phyloP scores from a whole-genome alignment of 2,797 vertebrate genomes.

The Tokudaia muenninki region DNA sequence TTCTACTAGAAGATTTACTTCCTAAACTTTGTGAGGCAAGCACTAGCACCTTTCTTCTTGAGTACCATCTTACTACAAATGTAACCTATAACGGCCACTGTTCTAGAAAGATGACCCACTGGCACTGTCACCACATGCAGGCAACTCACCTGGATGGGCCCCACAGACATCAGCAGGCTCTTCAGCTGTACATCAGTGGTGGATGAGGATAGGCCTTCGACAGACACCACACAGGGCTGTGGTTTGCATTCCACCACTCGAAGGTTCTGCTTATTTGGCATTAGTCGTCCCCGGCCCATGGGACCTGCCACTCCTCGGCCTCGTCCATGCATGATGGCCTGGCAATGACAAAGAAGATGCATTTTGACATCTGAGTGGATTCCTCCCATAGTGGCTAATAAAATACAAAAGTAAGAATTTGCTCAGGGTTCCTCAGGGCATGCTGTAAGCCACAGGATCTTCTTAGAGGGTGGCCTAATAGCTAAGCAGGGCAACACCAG shows the following conservation, averaged over 20 bases:
- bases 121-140: slow-evolving; percentile 77
- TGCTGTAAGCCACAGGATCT: accelerated
- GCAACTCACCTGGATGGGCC: slow-evolving; percentile 95
- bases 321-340: slow-evolving; percentile 95
- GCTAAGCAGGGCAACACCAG: too few relatives aligned
- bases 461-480: neutral
- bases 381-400: slow-evolving; percentile 40
- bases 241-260: slow-evolving; percentile 91
- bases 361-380: slow-evolving; percentile 73
- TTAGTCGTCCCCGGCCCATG: slow-evolving; percentile 91
- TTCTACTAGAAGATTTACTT: neutral
- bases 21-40: neutral
- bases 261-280: slow-evolving; percentile 93
- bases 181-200: slow-evolving; percentile 95
- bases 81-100: slow-evolving; percentile 62
- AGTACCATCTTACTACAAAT: slow-evolving; percentile 68
- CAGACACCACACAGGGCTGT: slow-evolving; percentile 93
- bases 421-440: slow-evolving; percentile 65
- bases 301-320: slow-evolving; percentile 92
- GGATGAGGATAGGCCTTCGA: slow-evolving; percentile 97
- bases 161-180: slow-evolving; percentile 97
- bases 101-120: slow-evolving; percentile 77
- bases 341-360: slow-evolving; percentile 86
- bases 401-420: slow-evolving; percentile 10
- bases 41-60: slow-evolving; percentile 59